Evolutionary conservation across 2,797 vertebrate species (phyloP).

Genomic region (Staurois parvus): DNA sequence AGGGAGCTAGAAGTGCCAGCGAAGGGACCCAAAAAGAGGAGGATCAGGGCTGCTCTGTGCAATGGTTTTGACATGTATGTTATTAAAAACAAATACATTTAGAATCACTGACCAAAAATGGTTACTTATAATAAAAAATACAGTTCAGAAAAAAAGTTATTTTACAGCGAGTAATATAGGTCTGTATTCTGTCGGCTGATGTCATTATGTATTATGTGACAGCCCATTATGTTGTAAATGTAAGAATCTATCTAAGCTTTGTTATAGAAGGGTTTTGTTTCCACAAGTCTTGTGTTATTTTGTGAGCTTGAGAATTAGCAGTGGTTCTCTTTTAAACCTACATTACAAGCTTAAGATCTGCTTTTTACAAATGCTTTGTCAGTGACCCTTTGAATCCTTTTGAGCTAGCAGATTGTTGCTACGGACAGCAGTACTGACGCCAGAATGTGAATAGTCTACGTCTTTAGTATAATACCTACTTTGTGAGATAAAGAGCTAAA

Average conservation of each 20-base stretch:
- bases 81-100: too few species aligned
- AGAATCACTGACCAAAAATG: neutral
- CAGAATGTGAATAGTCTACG: constrained; percentile 79
- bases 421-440: constrained; percentile 75
- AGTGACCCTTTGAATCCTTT: constrained; percentile 73
- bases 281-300: constrained; percentile 44
- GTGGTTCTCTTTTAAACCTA: constrained; percentile 62
- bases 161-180: neutral
- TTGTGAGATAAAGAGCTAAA: constrained; percentile 80
- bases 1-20: too few species aligned
- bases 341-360: constrained; percentile 67
- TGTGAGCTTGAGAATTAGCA: constrained; percentile 67
- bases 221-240: too few species aligned
- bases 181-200: too few species aligned
- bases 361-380: constrained; percentile 67
- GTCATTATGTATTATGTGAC: too few species aligned
- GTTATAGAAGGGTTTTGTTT: constrained; percentile 32
- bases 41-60: too few species aligned
- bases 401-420: constrained; percentile 77
- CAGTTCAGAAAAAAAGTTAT: neutral
- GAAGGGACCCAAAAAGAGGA: too few species aligned
- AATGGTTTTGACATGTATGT: too few species aligned
- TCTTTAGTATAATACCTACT: constrained; percentile 79
- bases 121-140: neutral
- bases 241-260: neutral